phyloP scores from a whole-genome alignment of 2,888 invertebrate species.

The Drosophila neotestacea region DNA sequence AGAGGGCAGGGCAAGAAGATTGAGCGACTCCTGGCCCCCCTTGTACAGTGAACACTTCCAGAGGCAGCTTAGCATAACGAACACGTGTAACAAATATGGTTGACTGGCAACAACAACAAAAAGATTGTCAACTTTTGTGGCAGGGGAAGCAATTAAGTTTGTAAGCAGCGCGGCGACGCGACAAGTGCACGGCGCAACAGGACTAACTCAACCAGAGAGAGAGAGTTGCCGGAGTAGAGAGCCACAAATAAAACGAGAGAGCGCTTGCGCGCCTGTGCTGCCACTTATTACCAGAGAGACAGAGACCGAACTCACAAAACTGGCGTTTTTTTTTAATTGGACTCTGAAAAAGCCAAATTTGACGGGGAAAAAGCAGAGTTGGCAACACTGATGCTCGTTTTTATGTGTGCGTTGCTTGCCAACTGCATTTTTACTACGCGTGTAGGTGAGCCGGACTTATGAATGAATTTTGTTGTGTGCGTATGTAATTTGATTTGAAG shows the following conservation, averaged over 20 bases:
- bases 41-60: constrained; percentile 31
- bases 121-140: constrained; percentile 64
- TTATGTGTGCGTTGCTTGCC: constrained; percentile 19
- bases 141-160: constrained; percentile 56
- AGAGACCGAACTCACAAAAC: no score
- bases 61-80: constrained; percentile 78
- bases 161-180: constrained; percentile 46
- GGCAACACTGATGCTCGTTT: no score
- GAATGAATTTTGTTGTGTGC: constrained; percentile 71
- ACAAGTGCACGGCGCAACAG: constrained; percentile 65
- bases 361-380: no score
- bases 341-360: no score
- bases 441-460: constrained; percentile 82
- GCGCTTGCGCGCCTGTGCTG: constrained; percentile 59
- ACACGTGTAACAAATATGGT: constrained; percentile 81
- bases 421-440: constrained; percentile 78
- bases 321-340: no score
- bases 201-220: constrained; percentile 57
- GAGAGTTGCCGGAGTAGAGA: constrained; percentile 27
- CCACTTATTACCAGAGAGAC: no score
- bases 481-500: constrained; percentile 53
- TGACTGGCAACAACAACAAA: constrained; percentile 50
- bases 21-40: constrained; percentile 43
- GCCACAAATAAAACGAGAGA: constrained; percentile 28
- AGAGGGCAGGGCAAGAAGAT: constrained; percentile 67